Evolutionary conservation across 2,888 invertebrate species (phyloP).

Genomic region (Drosophila anomalata): DNA sequence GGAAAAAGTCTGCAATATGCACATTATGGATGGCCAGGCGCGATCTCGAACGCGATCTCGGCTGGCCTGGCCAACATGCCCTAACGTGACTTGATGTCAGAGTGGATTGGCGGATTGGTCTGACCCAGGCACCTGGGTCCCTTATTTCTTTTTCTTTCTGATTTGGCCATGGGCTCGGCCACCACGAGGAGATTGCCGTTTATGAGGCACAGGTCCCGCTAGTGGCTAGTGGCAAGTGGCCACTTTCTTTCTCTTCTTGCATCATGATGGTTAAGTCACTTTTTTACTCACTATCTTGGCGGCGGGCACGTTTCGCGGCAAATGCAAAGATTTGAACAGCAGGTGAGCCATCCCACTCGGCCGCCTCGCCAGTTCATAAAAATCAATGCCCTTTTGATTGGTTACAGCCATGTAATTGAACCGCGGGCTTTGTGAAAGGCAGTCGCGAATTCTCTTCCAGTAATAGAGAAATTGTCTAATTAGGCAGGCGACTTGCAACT

Average conservation of each 20-base stretch:
- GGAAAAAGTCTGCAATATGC: conserved; percentile 69
- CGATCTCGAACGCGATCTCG: conserved; percentile 38
- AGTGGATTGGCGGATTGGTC: conserved; percentile 53
- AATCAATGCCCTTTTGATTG: conserved; percentile 79
- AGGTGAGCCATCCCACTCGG: conserved; percentile 51
- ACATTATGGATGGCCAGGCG: conserved; percentile 63
- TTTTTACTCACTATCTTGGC: conserved; percentile 8
- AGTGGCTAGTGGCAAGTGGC: conserved; percentile 31
- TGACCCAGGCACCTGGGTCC: conserved; percentile 68
- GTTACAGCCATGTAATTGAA: conserved; percentile 68
- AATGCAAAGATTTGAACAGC: conserved; percentile 79
- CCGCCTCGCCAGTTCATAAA: conserved; percentile 71
- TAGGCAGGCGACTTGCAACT: conserved; percentile 46
- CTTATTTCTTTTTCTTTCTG: conserved; percentile 34
- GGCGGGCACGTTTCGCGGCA: conserved; percentile 67
- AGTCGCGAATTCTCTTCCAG: conserved; percentile 28
- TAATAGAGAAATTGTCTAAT: conserved; percentile 79
- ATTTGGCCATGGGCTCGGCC: conserved; percentile 34
- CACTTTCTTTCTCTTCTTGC: conserved; percentile 74
- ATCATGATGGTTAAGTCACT: conserved; percentile 58
- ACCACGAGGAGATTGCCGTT: conserved; percentile 58
- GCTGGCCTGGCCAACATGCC: conserved; percentile 54
- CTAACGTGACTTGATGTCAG: conserved; percentile 67
- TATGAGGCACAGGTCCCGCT: conserved; percentile 48
- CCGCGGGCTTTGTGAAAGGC: conserved; percentile 65